Evolutionary conservation across 2,113 vertebrate species (phyloP).

Genomic region (Thymallus thymallus): DNA sequence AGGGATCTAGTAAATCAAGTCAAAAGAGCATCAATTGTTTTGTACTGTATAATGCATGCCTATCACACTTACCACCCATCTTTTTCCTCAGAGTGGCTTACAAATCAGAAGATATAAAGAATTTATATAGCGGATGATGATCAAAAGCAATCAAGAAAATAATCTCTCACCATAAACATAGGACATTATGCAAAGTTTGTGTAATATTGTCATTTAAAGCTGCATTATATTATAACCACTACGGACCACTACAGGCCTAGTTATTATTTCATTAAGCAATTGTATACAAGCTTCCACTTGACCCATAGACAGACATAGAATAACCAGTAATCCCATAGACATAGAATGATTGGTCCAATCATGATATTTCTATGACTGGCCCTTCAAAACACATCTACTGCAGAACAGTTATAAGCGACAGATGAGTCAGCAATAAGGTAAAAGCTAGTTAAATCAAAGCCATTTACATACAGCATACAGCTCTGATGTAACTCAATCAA

Average conservation of each 20-base stretch:
- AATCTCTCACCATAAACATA: neutral
- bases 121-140: slow-evolving; percentile 27
- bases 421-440: neutral
- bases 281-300: too few species aligned
- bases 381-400: neutral
- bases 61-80: slow-evolving; percentile 78
- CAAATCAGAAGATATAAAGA: slow-evolving; percentile 76
- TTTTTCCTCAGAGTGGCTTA: slow-evolving; percentile 92
- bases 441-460: neutral
- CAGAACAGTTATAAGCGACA: neutral
- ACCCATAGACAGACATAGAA: too few species aligned
- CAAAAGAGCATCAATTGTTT: neutral
- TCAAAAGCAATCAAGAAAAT: slow-evolving; percentile 25
- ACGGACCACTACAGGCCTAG: too few species aligned
- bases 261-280: too few species aligned
- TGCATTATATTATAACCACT: neutral
- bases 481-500: too few species aligned
- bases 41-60: neutral
- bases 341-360: too few species aligned
- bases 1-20: too few species aligned
- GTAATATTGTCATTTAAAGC: neutral
- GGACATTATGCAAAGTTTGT: neutral
- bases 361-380: too few species aligned
- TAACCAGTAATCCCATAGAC: too few species aligned
- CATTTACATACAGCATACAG: too few species aligned